A percentile compares a stretch with the other conserved stretches of the same genome.
These are phyloP conservation scores for Psephotus haematonotus DNA, from an alignment of 2,113 vertebrate species.

Conservation along the genomic window DNA sequence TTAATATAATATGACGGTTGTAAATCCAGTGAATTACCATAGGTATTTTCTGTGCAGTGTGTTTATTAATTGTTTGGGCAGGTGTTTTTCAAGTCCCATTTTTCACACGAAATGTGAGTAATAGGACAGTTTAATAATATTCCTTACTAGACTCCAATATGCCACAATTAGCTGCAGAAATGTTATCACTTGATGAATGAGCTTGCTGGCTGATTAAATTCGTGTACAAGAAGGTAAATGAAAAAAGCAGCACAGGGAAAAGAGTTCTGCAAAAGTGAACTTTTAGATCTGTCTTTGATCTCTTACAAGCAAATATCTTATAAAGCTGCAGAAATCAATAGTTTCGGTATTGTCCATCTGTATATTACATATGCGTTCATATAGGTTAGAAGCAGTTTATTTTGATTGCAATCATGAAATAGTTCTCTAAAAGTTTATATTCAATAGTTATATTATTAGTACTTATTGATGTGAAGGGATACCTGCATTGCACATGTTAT, in stretches of 20 bases:
- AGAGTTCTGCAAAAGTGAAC: background rate
- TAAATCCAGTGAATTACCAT: slow-evolving; percentile 72
- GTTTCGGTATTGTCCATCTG: background rate
- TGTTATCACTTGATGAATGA: background rate
- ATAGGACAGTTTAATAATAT: slow-evolving; percentile 63
- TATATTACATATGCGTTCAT: background rate
- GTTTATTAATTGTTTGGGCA: slow-evolving; percentile 78
- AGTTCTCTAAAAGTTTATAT: slow-evolving; percentile 55
- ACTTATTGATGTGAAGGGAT: slow-evolving; percentile 37
- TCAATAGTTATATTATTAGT: slow-evolving; percentile 21
- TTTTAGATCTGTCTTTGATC: slow-evolving; percentile 30
- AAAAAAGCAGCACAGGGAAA: background rate
- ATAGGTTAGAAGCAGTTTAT: slow-evolving; percentile 20
- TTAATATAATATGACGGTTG: slow-evolving; percentile 73
- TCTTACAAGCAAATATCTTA: slow-evolving; percentile 8
- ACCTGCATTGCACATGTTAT: slow-evolving; percentile 39
- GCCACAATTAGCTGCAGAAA: slow-evolving; percentile 33
- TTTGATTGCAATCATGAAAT: slow-evolving; percentile 31
- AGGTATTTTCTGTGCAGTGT: slow-evolving; percentile 68
- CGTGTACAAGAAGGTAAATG: background rate
- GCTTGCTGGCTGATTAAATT: background rate
- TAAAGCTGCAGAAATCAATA: slow-evolving; percentile 27
- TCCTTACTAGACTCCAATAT: slow-evolving; percentile 6
- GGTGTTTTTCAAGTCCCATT: slow-evolving; percentile 67
- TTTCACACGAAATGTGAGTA: slow-evolving; percentile 58